Conservation (phyloP, 1,140 invertebrate species). For the Heliconius congener region DNA sequence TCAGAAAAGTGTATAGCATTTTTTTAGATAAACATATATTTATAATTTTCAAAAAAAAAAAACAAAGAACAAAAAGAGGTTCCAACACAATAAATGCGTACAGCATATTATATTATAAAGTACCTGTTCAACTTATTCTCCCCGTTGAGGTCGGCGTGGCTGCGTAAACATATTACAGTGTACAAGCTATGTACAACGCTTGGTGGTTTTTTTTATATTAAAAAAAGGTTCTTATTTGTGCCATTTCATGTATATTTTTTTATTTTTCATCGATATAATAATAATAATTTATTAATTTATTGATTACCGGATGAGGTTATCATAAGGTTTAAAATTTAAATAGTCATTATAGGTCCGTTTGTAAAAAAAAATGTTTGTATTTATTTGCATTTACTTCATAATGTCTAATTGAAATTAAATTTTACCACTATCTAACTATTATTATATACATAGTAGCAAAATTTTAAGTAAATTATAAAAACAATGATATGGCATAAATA, state of each 20-base stretch:
- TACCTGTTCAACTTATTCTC: slow-evolving; percentile 83
- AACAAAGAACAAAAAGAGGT: slow-evolving; percentile 1
- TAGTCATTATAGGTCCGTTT: neutral
- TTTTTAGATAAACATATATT: neutral
- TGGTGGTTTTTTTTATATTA: neutral
- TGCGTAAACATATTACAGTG: slow-evolving; percentile 70
- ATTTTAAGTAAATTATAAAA: neutral
- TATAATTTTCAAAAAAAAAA: neutral
- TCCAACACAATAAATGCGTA: neutral
- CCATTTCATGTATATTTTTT: neutral
- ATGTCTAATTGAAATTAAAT: neutral
- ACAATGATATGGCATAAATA: neutral
- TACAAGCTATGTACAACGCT: slow-evolving; percentile 62
- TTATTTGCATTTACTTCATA: neutral
- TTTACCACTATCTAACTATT: neutral
- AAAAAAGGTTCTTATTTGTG: neutral
- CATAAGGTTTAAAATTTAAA: no score
- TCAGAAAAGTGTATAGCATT: no score
- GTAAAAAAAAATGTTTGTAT: neutral
- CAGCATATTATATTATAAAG: slow-evolving; percentile 16
- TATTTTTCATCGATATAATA: neutral
- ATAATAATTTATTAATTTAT: neutral
- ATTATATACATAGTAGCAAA: neutral
- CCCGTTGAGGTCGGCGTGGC: slow-evolving; percentile 78
- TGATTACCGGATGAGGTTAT: no score